These are phyloP conservation scores for Mylabris sibirica DNA, from an alignment of 2,888 invertebrate species.

Conservation along the genomic window DNA sequence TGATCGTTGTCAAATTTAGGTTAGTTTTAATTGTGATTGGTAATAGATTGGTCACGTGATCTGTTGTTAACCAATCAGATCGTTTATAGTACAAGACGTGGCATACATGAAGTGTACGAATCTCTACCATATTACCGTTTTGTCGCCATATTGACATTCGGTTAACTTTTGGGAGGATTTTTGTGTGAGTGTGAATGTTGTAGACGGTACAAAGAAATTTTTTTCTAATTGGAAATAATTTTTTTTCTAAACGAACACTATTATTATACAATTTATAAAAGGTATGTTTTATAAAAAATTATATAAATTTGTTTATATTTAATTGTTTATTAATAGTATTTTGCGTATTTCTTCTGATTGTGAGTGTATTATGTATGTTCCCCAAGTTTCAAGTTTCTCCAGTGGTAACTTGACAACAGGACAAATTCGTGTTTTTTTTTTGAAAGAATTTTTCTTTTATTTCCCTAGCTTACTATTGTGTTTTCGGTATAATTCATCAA, in stretches of 20 bases:
- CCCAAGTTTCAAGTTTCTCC: conserved; percentile 34
- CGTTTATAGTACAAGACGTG: conserved; percentile 71
- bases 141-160: conserved; percentile 82
- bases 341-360: conserved; percentile 43
- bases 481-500: not conserved
- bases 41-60: conserved; percentile 48
- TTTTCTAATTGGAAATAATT: conserved; percentile 57
- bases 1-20: conserved; percentile 29
- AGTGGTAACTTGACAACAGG: conserved; percentile 63
- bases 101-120: conserved; percentile 73
- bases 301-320: not conserved
- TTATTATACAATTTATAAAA: conserved; percentile 62
- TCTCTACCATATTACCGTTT: conserved; percentile 67
- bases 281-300: conserved; percentile 59
- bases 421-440: conserved; percentile 65
- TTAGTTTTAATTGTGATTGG: conserved; percentile 42
- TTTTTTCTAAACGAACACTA: conserved; percentile 61
- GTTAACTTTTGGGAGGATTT: conserved; percentile 72
- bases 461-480: not conserved
- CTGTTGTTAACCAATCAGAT: conserved; percentile 45
- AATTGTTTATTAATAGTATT: conserved; percentile 4
- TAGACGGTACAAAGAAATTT: not conserved
- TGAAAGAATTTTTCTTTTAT: conserved; percentile 48
- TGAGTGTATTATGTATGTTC: not conserved
- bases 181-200: conserved; percentile 65